Conservation (phyloP, 1,140 invertebrate genomes). For the Eurosta solidaginis region DNA sequence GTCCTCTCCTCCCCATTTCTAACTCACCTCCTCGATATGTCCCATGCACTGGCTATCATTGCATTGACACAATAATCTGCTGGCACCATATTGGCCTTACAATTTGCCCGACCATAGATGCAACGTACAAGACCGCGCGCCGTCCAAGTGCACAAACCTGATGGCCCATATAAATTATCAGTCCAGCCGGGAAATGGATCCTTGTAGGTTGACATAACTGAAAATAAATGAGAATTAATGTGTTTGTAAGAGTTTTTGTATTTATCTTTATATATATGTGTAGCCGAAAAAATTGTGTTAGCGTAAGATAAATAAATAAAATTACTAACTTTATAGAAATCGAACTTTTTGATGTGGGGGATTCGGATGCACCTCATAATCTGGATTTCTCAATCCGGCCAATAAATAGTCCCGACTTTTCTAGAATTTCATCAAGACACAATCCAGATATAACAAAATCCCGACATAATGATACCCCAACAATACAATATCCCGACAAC, state of each 20-base stretch:
- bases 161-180: conserved; percentile 80
- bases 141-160: conserved; percentile 64
- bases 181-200: conserved; percentile 77
- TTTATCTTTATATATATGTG: not conserved
- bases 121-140: conserved; percentile 71
- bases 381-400: too few relatives aligned
- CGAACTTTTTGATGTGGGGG: too few relatives aligned
- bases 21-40: conserved; percentile 62
- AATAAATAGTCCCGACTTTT: too few relatives aligned
- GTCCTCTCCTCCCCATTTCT: not conserved
- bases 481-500: too few relatives aligned
- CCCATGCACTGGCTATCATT: conserved; percentile 74
- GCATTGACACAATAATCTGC: conserved; percentile 79
- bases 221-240: conserved; percentile 38
- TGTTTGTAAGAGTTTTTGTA: conserved; percentile 19
- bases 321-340: too few relatives aligned
- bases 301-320: too few relatives aligned
- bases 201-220: conserved; percentile 73
- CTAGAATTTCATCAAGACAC: too few relatives aligned
- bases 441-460: too few relatives aligned
- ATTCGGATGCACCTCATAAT: too few relatives aligned
- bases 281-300: not conserved
- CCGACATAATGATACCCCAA: too few relatives aligned
- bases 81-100: conserved; percentile 75
- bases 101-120: conserved; percentile 65